Percentiles rank a stretch among this genome's conserved stretches.
Conservation (phyloP, 1,140 invertebrate species). For the Laupala kohalensis region DNA sequence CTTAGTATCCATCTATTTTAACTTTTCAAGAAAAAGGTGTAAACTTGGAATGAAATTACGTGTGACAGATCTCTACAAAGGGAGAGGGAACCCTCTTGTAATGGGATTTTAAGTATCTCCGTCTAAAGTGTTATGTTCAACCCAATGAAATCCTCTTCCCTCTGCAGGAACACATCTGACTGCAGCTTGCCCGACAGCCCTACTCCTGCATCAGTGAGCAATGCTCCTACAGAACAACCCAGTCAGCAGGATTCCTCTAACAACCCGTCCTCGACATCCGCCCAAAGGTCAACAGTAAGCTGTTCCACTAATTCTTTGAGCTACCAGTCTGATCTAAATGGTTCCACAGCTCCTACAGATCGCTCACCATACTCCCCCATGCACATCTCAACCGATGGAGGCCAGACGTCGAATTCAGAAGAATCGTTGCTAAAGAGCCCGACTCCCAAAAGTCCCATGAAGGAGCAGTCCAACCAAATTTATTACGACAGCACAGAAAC, state of each 20-base stretch:
- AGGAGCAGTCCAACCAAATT: neutral
- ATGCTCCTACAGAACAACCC: neutral
- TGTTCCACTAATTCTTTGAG: neutral
- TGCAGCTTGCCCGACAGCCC: slow-evolving; percentile 1
- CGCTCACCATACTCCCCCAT: slow-evolving; percentile 2
- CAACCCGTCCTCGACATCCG: neutral
- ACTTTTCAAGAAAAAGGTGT: too few species aligned
- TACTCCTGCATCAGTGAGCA: neutral
- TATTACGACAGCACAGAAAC: neutral
- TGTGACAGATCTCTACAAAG: too few species aligned
- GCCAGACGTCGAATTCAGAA: neutral
- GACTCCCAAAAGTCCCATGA: slow-evolving; percentile 1
- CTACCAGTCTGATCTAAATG: neutral
- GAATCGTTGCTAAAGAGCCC: slow-evolving; percentile 5
- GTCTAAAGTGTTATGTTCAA: too few species aligned
- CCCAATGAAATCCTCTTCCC: too few species aligned
- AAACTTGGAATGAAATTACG: too few species aligned
- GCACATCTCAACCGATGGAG: slow-evolving; percentile 3
- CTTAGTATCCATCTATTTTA: too few species aligned
- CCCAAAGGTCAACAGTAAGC: neutral
- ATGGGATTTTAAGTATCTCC: too few species aligned
- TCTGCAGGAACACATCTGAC: slow-evolving; percentile 2
- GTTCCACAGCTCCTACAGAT: neutral
- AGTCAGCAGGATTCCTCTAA: neutral
- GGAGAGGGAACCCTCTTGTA: too few species aligned